A percentile compares a stretch with the other conserved stretches of the same genome.
These are phyloP conservation scores for Periophthalmus modestus DNA, from an alignment of 2,113 vertebrate genomes.

Conservation along the genomic window DNA sequence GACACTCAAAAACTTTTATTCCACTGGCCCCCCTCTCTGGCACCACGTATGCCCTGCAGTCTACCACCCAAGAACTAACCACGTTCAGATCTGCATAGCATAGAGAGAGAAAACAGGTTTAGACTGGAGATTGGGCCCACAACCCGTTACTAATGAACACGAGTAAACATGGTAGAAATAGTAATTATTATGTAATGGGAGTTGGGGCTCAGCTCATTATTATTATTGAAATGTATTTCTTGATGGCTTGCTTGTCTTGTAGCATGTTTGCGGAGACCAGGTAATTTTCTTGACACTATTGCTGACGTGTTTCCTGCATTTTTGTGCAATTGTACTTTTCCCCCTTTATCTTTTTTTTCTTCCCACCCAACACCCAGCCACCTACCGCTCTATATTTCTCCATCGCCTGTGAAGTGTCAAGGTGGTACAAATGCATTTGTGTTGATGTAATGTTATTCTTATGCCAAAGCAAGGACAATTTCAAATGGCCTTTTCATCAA, in stretches of 20 bases:
- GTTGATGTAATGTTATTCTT: conserved; percentile 15
- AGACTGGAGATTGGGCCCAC: no score
- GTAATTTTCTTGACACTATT: background rate
- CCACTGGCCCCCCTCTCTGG: no score
- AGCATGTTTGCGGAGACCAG: background rate
- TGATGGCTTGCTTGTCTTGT: background rate
- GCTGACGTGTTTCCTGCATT: background rate
- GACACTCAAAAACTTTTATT: no score
- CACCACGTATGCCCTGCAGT: no score
- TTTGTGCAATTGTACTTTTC: background rate
- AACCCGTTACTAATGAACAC: no score
- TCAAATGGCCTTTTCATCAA: conserved; percentile 46
- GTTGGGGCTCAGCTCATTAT: no score
- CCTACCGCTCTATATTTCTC: background rate
- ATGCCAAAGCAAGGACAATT: background rate
- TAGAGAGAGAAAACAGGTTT: no score
- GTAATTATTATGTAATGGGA: no score
- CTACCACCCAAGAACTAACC: no score
- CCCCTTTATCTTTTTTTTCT: background rate
- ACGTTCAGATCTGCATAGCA: no score
- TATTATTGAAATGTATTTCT: no score
- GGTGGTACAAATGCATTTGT: background rate
- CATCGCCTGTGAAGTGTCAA: background rate
- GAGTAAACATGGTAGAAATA: no score
- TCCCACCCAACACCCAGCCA: background rate